A percentile compares a stretch with the other conserved stretches of the same genome.
These are phyloP conservation scores for Nothocercus nigrocapillus DNA, from an alignment of 2,113 vertebrate species.

Conservation along the genomic window DNA sequence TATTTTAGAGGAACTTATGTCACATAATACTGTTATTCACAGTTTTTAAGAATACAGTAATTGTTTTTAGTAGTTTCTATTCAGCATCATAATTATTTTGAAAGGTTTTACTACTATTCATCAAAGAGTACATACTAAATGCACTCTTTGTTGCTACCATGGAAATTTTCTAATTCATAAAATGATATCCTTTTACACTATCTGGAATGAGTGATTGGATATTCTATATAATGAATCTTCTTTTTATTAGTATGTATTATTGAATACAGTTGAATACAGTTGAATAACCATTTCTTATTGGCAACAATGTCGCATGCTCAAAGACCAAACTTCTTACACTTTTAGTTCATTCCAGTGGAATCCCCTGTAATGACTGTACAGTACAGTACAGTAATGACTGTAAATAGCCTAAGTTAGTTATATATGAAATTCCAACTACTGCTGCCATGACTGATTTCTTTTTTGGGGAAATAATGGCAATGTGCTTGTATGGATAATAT, in stretches of 20 bases:
- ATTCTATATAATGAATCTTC: not conserved
- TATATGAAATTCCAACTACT: slow-evolving; percentile 48
- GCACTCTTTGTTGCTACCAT: not conserved
- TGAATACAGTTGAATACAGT: not conserved
- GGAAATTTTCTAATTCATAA: slow-evolving; percentile 24
- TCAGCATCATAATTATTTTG: slow-evolving; percentile 42
- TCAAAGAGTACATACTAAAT: slow-evolving; percentile 5
- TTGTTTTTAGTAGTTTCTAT: slow-evolving; percentile 27
- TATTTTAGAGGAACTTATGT: not conserved
- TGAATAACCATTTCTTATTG: slow-evolving; percentile 13
- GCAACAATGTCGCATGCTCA: slow-evolving; percentile 29
- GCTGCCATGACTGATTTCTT: slow-evolving; percentile 11
- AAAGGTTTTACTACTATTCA: slow-evolving; percentile 19
- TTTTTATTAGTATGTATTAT: not conserved
- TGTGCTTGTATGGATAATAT: not conserved
- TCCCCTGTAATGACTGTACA: too few relatives aligned
- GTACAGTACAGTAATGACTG: too few relatives aligned
- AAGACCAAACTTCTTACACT: slow-evolving; percentile 7
- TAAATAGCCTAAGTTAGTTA: slow-evolving; percentile 44
- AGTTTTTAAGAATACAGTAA: slow-evolving; percentile 4
- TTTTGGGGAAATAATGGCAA: slow-evolving; percentile 1
- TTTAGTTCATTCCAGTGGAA: slow-evolving; percentile 51
- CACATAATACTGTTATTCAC: not conserved
- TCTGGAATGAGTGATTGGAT: not conserved
- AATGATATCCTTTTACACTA: slow-evolving; percentile 10